These are phyloP conservation scores for Margaritifera margaritifera DNA, from an alignment of 2,888 invertebrate genomes.

Conservation along the genomic window DNA sequence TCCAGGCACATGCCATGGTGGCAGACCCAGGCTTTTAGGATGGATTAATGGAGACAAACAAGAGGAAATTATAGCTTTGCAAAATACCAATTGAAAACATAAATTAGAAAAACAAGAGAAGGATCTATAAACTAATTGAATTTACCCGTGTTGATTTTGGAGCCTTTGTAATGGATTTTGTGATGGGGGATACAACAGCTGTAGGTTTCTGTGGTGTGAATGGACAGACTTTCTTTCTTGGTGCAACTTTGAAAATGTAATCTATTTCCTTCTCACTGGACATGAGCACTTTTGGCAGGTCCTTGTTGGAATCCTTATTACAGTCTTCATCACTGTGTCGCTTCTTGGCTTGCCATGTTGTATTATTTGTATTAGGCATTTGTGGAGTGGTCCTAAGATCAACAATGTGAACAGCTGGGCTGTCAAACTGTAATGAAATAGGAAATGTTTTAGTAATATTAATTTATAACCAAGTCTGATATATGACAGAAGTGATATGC, in stretches of 20 bases:
- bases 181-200: conserved; percentile 57
- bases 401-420: conserved; percentile 55
- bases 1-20: too few relatives aligned
- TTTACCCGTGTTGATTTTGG: conserved; percentile 38
- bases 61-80: too few relatives aligned
- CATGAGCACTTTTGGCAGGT: conserved; percentile 32
- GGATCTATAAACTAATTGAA: neutral
- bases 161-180: conserved; percentile 42
- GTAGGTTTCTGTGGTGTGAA: conserved; percentile 45
- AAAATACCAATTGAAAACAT: too few relatives aligned
- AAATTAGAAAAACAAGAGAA: neutral
- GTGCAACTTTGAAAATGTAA: conserved; percentile 32
- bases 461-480: neutral
- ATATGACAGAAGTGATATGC: neutral
- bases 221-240: conserved; percentile 37
- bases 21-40: too few relatives aligned
- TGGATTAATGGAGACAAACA: too few relatives aligned
- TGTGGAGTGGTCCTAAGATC: conserved; percentile 43
- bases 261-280: conserved; percentile 46
- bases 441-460: neutral
- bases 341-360: conserved; percentile 27
- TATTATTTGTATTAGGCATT: conserved; percentile 20
- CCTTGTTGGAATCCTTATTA: conserved; percentile 21
- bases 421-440: conserved; percentile 37
- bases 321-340: conserved; percentile 39